Conservation (phyloP, 2,113 vertebrate species). For the Melozone crissalis region DNA sequence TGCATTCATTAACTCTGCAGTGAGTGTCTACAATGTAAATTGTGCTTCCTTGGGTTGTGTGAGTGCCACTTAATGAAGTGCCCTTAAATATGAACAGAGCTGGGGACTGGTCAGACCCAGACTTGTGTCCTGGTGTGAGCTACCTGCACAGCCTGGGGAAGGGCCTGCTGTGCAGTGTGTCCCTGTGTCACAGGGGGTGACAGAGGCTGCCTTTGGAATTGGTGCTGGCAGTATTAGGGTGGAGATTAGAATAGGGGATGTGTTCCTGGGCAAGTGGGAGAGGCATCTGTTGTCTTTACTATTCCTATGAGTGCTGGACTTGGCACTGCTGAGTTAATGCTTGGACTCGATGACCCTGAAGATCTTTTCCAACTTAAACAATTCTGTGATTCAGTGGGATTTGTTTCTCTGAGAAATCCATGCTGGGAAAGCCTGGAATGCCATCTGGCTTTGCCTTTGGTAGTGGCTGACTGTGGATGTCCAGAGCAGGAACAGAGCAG, state of each 20-base stretch:
- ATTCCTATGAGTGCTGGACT: not conserved
- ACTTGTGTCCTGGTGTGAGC: not conserved
- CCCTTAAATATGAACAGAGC: not conserved
- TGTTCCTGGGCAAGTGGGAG: not conserved
- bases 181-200: not conserved
- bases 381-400: not conserved
- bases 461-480: not conserved
- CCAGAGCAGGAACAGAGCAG: not conserved
- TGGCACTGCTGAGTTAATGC: not conserved
- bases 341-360: not conserved
- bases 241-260: not conserved
- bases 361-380: not conserved
- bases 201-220: not conserved
- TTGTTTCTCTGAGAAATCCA: not conserved
- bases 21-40: not conserved
- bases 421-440: not conserved
- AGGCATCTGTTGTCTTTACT: not conserved
- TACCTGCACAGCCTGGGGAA: not conserved
- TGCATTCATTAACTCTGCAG: not conserved
- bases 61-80: not conserved
- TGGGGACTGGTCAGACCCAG: not conserved
- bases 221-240: not conserved
- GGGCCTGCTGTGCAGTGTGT: not conserved
- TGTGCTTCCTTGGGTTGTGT: not conserved
- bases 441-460: not conserved